These are phyloP conservation scores for Sinocyclocheilus grahami DNA, from an alignment of 2,113 vertebrate species.

Conservation along the genomic window DNA sequence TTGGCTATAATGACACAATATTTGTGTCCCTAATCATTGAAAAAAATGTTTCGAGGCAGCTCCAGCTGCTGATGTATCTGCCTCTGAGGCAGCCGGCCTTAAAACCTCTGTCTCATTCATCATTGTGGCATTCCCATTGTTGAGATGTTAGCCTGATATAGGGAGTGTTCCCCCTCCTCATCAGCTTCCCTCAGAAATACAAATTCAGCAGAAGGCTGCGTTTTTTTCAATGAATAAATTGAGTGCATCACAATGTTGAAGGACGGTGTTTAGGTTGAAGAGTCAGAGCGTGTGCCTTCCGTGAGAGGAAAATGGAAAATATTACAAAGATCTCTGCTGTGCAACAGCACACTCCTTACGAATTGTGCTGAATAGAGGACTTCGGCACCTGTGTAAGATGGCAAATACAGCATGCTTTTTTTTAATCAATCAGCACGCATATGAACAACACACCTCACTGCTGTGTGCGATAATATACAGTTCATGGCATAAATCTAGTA, in stretches of 20 bases:
- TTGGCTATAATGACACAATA: neutral
- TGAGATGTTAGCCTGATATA: slow-evolving; percentile 61
- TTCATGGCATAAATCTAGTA: neutral
- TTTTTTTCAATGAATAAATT: slow-evolving; percentile 65
- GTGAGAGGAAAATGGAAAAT: slow-evolving; percentile 29
- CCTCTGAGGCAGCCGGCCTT: slow-evolving; percentile 35
- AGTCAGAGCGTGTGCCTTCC: neutral
- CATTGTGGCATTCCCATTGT: slow-evolving; percentile 75
- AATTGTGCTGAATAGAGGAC: slow-evolving; percentile 31
- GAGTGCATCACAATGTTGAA: slow-evolving; percentile 68
- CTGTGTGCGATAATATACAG: neutral
- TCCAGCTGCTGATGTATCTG: slow-evolving; percentile 13
- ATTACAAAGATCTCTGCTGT: slow-evolving; percentile 23
- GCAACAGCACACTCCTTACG: neutral
- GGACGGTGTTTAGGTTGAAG: slow-evolving; percentile 29
- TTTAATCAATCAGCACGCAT: slow-evolving; percentile 8
- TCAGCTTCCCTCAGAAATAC: slow-evolving; percentile 64
- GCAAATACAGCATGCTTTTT: slow-evolving; percentile 12
- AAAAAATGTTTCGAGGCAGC: neutral
- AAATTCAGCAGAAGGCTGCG: slow-evolving; percentile 68
- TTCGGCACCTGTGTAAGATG: slow-evolving; percentile 27
- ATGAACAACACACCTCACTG: slow-evolving; percentile 13
- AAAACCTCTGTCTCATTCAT: slow-evolving; percentile 60
- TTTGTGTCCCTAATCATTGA: slow-evolving; percentile 19
- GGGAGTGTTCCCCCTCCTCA: slow-evolving; percentile 66